These are phyloP conservation scores for Aphrocallistes beatrix DNA, from an alignment of 37 sponge, comb jelly and placozoan genomes.

Conservation along the genomic window DNA sequence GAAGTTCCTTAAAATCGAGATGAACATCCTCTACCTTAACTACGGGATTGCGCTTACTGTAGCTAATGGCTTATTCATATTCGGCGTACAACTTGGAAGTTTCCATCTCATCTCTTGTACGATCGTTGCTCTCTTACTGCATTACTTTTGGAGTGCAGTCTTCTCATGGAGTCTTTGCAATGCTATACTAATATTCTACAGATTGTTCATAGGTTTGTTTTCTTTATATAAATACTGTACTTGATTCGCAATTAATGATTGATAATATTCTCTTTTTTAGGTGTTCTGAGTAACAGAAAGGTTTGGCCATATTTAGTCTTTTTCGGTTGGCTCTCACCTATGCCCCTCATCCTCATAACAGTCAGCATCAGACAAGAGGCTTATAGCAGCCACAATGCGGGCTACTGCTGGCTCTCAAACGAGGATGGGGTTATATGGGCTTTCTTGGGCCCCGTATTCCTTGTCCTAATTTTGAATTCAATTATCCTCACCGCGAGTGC, in stretches of 20 bases:
- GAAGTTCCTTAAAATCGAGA: constrained; percentile 1
- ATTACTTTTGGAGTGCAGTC: background rate
- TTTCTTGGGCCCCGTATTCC: constrained; percentile 4
- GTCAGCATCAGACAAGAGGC: background rate
- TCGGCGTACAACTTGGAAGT: background rate
- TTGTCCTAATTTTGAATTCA: background rate
- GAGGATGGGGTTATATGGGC: constrained; percentile 6
- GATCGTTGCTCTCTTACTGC: background rate
- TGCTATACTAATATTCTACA: background rate
- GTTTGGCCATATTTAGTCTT: background rate
- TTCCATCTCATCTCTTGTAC: background rate
- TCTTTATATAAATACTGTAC: background rate
- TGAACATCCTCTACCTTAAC: constrained; percentile 1
- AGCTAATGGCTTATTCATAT: background rate
- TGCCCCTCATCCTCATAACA: background rate
- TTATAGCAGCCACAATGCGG: background rate
- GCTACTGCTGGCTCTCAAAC: background rate
- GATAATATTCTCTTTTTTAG: background rate
- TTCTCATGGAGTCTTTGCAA: constrained; percentile 15
- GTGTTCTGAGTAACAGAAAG: constrained; percentile 13
- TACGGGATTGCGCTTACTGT: background rate
- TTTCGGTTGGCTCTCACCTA: background rate
- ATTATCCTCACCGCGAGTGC: constrained; percentile 7
- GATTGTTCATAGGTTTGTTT: background rate
- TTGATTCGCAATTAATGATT: too few species aligned